Percentiles rank a stretch among this genome's conserved stretches.
phyloP scores from a whole-genome alignment of 92 coral and sea anemone species.

The Nematostella vectensis region DNA sequence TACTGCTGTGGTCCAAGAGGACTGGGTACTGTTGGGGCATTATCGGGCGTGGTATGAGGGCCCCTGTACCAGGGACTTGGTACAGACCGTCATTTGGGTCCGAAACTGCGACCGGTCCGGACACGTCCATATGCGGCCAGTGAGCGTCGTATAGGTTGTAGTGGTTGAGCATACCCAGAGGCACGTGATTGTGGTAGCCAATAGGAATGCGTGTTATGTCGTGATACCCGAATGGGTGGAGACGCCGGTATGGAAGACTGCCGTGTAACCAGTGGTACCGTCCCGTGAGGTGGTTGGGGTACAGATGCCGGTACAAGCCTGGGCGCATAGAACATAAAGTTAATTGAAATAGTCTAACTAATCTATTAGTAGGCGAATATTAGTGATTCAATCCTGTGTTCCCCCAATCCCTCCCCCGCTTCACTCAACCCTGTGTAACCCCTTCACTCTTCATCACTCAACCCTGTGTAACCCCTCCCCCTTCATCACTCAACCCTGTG shows the following conservation, averaged over 20 bases:
- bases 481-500: too few relatives aligned
- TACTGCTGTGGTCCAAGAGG: slow-evolving; percentile 39
- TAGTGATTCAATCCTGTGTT: too few relatives aligned
- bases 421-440: too few relatives aligned
- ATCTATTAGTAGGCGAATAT: too few relatives aligned
- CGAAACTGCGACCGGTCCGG: slow-evolving; percentile 41
- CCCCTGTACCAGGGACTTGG: slow-evolving; percentile 40
- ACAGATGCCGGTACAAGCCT: too few relatives aligned
- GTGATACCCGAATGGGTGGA: not conserved
- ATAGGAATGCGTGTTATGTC: slow-evolving; percentile 14
- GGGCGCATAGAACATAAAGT: too few relatives aligned
- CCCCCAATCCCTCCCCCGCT: too few relatives aligned
- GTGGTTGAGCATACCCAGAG: slow-evolving; percentile 33
- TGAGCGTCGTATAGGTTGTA: slow-evolving; percentile 21
- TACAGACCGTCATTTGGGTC: slow-evolving; percentile 63
- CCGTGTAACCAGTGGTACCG: not conserved
- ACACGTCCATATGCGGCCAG: slow-evolving; percentile 54
- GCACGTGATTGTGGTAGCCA: slow-evolving; percentile 25
- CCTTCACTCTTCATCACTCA: too few relatives aligned
- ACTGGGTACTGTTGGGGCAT: slow-evolving; percentile 45
- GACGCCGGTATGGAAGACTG: not conserved
- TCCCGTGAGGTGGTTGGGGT: not conserved
- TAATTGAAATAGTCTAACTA: too few relatives aligned
- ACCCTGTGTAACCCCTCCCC: too few relatives aligned
- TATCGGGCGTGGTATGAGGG: slow-evolving; percentile 42